These are phyloP conservation scores for Pyralis farinalis DNA, from an alignment of 2,888 invertebrate genomes.

Conservation along the genomic window DNA sequence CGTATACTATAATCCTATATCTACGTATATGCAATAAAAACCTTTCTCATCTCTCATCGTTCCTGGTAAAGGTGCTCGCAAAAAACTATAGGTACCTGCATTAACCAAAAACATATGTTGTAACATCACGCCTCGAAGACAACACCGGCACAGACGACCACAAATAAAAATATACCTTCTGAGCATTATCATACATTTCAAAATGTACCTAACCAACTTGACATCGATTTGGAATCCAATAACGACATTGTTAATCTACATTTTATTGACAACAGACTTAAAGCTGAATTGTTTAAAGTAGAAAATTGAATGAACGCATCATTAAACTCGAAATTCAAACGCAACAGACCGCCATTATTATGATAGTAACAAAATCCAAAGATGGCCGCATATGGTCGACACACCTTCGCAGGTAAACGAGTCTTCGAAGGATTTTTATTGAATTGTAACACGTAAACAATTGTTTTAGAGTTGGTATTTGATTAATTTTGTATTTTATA, in stretches of 20 bases:
- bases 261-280: background rate
- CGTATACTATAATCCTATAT: too few species aligned
- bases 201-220: background rate
- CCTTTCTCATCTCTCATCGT: background rate
- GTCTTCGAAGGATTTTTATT: background rate
- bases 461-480: background rate
- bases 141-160: background rate
- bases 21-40: too few species aligned
- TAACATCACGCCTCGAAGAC: constrained; percentile 1
- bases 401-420: constrained; percentile 40
- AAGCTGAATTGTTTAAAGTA: background rate
- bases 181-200: background rate
- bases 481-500: background rate
- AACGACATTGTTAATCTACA: background rate
- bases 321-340: background rate
- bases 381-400: constrained; percentile 29
- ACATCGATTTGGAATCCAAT: background rate
- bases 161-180: background rate
- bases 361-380: constrained; percentile 29
- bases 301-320: background rate
- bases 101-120: constrained; percentile 3
- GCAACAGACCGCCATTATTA: constrained; percentile 12
- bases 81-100: constrained; percentile 5
- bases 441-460: background rate
- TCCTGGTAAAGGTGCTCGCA: background rate